Evolutionary conservation across 1,140 invertebrate genomes (phyloP).

Genomic region (Scaptodrosophila lebanonensis): DNA sequence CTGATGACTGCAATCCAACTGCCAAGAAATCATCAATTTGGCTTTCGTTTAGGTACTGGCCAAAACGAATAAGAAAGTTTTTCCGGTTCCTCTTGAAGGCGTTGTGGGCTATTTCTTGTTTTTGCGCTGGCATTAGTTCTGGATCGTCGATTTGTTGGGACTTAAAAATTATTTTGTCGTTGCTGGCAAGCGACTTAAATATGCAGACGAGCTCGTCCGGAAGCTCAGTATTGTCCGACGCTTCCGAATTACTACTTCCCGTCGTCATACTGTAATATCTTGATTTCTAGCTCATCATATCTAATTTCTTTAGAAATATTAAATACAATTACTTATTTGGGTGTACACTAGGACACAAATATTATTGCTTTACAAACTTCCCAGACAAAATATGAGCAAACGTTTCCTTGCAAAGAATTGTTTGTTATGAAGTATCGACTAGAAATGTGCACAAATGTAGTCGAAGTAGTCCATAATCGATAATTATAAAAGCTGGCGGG

Average conservation of each 20-base stretch:
- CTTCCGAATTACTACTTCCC: not conserved
- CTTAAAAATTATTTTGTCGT: conserved; percentile 81
- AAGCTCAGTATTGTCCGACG: not conserved
- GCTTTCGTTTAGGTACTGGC: conserved; percentile 82
- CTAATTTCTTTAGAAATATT: too few species aligned
- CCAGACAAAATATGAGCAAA: too few species aligned
- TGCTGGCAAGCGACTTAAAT: conserved; percentile 47
- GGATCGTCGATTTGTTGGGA: conserved; percentile 87
- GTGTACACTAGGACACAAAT: too few species aligned
- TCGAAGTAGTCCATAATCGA: too few species aligned
- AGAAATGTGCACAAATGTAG: too few species aligned
- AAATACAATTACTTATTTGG: too few species aligned
- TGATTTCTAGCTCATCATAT: too few species aligned
- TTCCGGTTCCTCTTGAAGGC: conserved; percentile 82
- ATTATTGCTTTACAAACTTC: too few species aligned
- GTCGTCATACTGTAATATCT: conserved; percentile 54
- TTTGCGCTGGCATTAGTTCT: conserved; percentile 84
- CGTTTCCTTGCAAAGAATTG: too few species aligned
- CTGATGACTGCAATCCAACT: conserved; percentile 27
- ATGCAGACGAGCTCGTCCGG: conserved; percentile 47
- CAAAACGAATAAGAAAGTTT: conserved; percentile 87
- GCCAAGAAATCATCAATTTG: conserved; percentile 84
- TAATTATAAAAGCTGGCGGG: too few species aligned
- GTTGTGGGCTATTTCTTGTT: conserved; percentile 82
- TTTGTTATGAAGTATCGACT: too few species aligned